Base-by-base conservation (phyloP, 2,888 invertebrate genomes). In the Cloeon dipterum region DNA sequence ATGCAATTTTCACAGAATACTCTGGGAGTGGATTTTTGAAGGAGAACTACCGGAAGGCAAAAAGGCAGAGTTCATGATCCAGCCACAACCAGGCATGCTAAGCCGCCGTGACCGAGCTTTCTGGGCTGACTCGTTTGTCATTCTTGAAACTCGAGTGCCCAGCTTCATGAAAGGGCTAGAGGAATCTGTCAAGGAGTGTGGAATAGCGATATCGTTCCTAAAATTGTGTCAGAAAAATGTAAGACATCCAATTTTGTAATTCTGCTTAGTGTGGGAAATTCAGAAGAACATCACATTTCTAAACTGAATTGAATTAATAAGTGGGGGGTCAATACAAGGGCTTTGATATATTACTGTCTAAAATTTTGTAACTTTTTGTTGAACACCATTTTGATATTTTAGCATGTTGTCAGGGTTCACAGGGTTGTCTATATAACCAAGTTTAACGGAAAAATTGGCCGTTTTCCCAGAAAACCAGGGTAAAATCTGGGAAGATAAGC, bases 1-100 rank as follows among this genome's bases (percentile, higher is more conserved):
- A 41, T 46, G 48, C 19, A 14, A 16, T n/a, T 16, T 42, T 48
- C 57, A 42, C 48, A 70, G 71, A 40, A 70, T 79, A 50, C 62
- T 91, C 23, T 71, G 79, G 49, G 68, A 73, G 40, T 91, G 89
- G 74, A 70, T 89, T 41, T 77, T 83, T 49, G 75, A 83, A 51
- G 91, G 89, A 1, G 66, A 29, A 7, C 14, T 70, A 36, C 58
- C 88, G 13, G 74, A 79, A 42, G 88, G 88, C 53, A 63, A 66
- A 11, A 74, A 71, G 48, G 72, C 75, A 45, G 89, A 89, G 57
- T 82, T 88, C 47, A 88, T 89, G 56, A 75, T 91, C 37, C 66
- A 69, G 35, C 65, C 70, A 14, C 70, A 73, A 48, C 59, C 62
- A 1, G 69, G 72, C 41, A 73, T 74, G 46, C 59, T 70, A 14